Percentiles rank a stretch among this genome's conserved stretches.
Conservation (phyloP, 2,888 invertebrate genomes). For the Hemaris fuciformis region DNA sequence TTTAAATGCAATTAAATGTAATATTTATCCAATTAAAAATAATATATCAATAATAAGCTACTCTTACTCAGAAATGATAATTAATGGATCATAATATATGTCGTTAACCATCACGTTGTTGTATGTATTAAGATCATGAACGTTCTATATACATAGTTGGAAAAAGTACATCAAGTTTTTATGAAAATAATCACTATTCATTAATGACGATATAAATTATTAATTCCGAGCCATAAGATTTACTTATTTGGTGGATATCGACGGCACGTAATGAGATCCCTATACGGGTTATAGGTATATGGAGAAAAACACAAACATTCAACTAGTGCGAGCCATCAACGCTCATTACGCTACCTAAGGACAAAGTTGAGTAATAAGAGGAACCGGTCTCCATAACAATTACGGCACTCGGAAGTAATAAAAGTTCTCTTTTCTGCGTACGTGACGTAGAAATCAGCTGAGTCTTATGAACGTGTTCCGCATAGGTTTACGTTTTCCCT, state of each 20-base stretch:
- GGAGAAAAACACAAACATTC: slow-evolving; percentile 28
- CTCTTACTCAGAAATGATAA: neutral
- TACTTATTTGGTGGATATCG: neutral
- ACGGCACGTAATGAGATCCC: neutral
- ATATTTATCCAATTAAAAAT: neutral
- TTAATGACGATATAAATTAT: slow-evolving; percentile 18
- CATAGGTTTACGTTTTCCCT: slow-evolving; percentile 52
- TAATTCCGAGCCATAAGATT: neutral
- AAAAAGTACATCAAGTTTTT: neutral
- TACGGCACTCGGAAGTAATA: slow-evolving; percentile 72
- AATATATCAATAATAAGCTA: neutral
- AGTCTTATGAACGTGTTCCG: slow-evolving; percentile 66
- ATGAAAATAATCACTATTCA: slow-evolving; percentile 11
- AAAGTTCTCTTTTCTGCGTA: slow-evolving; percentile 71
- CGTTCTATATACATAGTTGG: neutral
- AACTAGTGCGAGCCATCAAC: slow-evolving; percentile 42
- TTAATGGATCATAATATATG: neutral
- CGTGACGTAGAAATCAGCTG: slow-evolving; percentile 70
- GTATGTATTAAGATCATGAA: neutral
- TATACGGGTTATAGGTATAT: neutral
- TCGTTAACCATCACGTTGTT: neutral
- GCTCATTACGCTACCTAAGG: slow-evolving; percentile 44
- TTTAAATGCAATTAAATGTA: too few relatives aligned
- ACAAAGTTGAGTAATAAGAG: slow-evolving; percentile 69
- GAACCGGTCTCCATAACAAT: slow-evolving; percentile 72